Percentiles rank a stretch among this genome's conserved stretches.
Evolutionary conservation across 2,113 vertebrate genomes (phyloP).

Genomic region (Colius striatus): DNA sequence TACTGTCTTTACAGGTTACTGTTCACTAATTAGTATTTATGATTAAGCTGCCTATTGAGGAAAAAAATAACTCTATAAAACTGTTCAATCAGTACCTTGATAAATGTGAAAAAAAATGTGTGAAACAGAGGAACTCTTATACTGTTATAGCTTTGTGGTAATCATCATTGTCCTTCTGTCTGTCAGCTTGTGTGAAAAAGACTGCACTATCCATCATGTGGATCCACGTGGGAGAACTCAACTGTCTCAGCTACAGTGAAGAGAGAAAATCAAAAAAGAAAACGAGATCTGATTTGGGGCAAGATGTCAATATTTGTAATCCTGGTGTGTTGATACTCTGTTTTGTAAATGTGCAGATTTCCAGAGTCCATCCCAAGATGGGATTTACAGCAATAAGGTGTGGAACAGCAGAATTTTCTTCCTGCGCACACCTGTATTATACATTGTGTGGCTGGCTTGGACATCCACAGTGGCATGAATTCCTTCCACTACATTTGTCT

Average conservation of each 20-base stretch:
- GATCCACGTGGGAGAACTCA: not conserved
- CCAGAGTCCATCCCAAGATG: not conserved
- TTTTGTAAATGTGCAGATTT: not conserved
- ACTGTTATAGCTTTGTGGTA: not conserved
- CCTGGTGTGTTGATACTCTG: not conserved
- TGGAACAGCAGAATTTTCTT: not conserved
- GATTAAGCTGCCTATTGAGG: not conserved
- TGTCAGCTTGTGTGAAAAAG: not conserved
- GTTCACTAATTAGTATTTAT: not conserved
- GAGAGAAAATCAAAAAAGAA: not conserved
- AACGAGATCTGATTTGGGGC: not conserved
- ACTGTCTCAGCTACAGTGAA: not conserved
- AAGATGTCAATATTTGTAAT: not conserved
- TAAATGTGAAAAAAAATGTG: not conserved
- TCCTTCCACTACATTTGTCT: not conserved
- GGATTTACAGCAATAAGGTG: not conserved
- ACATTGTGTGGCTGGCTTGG: not conserved
- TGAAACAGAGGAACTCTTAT: not conserved
- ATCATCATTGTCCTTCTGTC: not conserved
- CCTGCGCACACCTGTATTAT: not conserved
- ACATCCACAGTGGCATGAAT: not conserved
- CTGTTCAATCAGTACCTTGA: not conserved
- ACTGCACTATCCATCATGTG: not conserved
- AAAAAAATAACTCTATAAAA: not conserved
- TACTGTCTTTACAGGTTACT: not conserved